Evolutionary conservation across 1,140 invertebrate genomes (phyloP).

Genomic region (Steinernema khuongi): DNA sequence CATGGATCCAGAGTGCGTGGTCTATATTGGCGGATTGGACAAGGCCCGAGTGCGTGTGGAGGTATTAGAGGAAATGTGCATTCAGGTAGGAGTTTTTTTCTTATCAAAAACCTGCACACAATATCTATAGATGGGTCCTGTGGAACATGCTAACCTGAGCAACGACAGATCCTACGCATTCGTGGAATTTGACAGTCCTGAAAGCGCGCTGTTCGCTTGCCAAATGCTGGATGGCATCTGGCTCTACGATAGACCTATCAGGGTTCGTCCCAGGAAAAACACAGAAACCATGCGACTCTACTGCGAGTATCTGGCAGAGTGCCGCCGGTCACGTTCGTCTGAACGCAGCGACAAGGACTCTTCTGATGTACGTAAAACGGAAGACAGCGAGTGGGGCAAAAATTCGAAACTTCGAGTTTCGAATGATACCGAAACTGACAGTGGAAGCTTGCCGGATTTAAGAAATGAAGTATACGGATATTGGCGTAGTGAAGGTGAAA

Average conservation of each 20-base stretch:
- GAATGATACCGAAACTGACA: no score
- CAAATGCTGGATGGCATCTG: background rate
- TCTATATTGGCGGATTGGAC: background rate
- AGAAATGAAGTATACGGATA: no score
- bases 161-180: background rate
- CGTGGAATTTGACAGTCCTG: background rate
- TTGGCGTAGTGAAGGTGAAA: no score
- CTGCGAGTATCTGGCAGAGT: background rate
- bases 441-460: no score
- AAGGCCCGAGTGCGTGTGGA: background rate
- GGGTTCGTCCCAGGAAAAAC: background rate
- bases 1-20: background rate
- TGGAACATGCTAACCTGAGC: background rate
- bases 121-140: slow-evolving; percentile 3
- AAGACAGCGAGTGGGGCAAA: no score
- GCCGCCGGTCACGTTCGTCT: no score
- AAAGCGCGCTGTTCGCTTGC: background rate
- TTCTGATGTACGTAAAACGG: no score
- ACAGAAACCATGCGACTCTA: background rate
- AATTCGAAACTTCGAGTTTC: no score
- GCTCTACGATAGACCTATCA: background rate
- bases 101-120: background rate
- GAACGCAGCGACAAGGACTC: no score
- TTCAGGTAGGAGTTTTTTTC: background rate
- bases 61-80: background rate